Base-by-base conservation (phyloP, 2,888 invertebrate species). In the Camptogramma bilineatum region DNA sequence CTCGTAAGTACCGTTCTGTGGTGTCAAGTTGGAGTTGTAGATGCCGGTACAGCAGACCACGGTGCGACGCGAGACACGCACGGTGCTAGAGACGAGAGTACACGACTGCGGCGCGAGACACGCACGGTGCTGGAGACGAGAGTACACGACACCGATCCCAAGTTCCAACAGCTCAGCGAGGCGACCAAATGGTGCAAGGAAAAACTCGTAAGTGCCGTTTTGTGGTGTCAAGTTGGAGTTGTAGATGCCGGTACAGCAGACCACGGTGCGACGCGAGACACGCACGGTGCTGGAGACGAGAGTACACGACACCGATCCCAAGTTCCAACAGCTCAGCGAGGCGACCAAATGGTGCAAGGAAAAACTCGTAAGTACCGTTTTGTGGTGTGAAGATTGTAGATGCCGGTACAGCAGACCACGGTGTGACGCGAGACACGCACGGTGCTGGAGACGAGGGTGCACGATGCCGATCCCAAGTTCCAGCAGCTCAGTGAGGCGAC, bases 281-380 rank as follows among this genome's bases (percentile, higher is more conserved):
- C 94, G 97, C 71, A 97, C 97, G 46, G 97, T 98, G 55, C 95
- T 98, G 70, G 98, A 98, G 93, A 97, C 97, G 17, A 94, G 98
- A 69, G 96, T 98, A 58, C 97, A 98, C 54, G 98, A 98, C 79
- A 97, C 98, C 3, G 98, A 98, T 90, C 97, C 98, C 57, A 96
- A 97, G 83, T 99, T 99, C 95, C 95, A 96, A 71, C 96, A 97
- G 82, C 94, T 99, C 62, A 97, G 97, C 83, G 98, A 99, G 81
- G 98, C 98, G 80, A 96, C 98, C 59, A 97, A 97, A 81, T 99
- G 99, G 99, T 98, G 99, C 85, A 97, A 97, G 84, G 96, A 95
- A 70, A 97, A 97, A 93, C 93, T 98, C 95, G 96, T 96, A 76
- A 93, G 94, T 61, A 0, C 18, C 4, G 4, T 13, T 42, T 16